Evolutionary conservation across 2,113 vertebrate species (phyloP).

Genomic region (Dromas ardeola): DNA sequence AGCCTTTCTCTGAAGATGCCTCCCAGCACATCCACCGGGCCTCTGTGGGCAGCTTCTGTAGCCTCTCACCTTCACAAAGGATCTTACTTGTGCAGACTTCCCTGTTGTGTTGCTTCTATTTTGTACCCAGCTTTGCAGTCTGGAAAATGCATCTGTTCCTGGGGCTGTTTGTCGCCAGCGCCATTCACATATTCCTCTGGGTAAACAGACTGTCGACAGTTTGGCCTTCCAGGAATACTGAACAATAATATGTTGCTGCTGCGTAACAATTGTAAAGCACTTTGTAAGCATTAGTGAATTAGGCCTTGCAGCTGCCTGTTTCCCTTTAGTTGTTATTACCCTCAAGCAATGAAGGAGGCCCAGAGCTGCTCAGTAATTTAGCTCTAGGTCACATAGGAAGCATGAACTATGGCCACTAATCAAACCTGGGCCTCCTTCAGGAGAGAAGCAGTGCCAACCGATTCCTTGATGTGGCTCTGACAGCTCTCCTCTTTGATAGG

Average conservation of each 20-base stretch:
- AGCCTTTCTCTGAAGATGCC: neutral
- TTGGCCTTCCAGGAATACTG: conserved; percentile 34
- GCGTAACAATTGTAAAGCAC: neutral
- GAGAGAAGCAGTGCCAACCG: neutral
- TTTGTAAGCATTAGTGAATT: neutral
- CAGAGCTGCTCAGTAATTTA: neutral
- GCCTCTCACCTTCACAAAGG: neutral
- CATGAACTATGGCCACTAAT: neutral
- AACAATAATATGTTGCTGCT: neutral
- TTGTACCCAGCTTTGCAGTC: neutral
- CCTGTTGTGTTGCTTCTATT: neutral
- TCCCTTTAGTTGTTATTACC: neutral
- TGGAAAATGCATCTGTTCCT: neutral
- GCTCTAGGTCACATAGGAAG: neutral
- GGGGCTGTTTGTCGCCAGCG: neutral
- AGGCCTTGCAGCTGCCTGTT: neutral
- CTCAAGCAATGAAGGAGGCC: neutral
- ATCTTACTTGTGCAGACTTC: neutral
- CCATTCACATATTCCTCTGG: conserved; percentile 1
- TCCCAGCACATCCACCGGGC: neutral
- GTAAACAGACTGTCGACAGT: conserved; percentile 7
- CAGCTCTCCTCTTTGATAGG: neutral
- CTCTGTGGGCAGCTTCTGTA: neutral
- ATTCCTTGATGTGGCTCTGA: neutral
- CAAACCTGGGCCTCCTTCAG: neutral